These are phyloP conservation scores for Macrocentrus cingulum DNA, from an alignment of 1,140 invertebrate genomes.

Conservation along the genomic window DNA sequence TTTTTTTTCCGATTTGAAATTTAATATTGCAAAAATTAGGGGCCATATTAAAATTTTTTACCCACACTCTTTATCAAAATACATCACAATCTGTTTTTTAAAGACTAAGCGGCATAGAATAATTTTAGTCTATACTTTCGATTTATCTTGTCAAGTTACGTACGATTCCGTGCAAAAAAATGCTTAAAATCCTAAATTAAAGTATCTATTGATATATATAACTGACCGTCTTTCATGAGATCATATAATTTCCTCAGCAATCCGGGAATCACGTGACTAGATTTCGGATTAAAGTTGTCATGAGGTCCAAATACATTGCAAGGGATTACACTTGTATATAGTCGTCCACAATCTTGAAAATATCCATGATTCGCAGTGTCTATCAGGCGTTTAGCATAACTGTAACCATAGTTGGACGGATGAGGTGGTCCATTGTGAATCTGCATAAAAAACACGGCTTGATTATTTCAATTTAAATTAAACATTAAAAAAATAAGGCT, in stretches of 20 bases:
- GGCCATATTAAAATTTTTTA: too few relatives aligned
- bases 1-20: too few relatives aligned
- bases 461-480: constrained; percentile 6
- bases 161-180: too few relatives aligned
- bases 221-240: constrained; percentile 61
- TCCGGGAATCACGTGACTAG: constrained; percentile 88
- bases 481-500: constrained; percentile 21
- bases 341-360: constrained; percentile 74
- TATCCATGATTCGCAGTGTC: constrained; percentile 91
- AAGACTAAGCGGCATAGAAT: too few relatives aligned
- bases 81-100: too few relatives aligned
- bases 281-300: constrained; percentile 90
- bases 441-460: constrained; percentile 54
- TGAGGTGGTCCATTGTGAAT: constrained; percentile 97
- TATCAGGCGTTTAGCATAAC: constrained; percentile 96
- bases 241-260: constrained; percentile 82
- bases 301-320: constrained; percentile 97
- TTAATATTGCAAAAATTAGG: too few relatives aligned
- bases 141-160: too few relatives aligned
- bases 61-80: too few relatives aligned
- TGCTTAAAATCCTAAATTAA: too few relatives aligned
- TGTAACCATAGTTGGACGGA: constrained; percentile 97
- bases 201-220: too few relatives aligned
- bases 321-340: constrained; percentile 93
- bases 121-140: too few relatives aligned